phyloP scores from a whole-genome alignment of 2,888 invertebrate genomes.

The Bombylius major region DNA sequence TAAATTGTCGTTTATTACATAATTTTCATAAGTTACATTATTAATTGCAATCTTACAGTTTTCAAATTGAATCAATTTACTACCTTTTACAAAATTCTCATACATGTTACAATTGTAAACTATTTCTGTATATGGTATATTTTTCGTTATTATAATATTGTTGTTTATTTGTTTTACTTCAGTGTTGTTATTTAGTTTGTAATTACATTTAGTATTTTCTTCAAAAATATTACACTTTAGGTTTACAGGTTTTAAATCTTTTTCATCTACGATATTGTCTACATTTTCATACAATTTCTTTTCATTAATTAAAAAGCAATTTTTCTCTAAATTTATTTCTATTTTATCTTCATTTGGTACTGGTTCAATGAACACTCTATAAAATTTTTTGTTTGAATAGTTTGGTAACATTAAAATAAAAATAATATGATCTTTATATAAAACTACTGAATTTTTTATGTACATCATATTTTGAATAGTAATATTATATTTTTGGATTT shows the following conservation, averaged over 20 bases:
- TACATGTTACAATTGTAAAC: background rate
- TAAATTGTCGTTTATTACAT: no score
- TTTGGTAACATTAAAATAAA: constrained; percentile 4
- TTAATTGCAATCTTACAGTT: background rate
- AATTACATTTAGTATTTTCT: background rate
- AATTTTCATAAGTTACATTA: no score
- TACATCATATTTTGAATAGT: background rate
- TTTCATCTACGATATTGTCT: background rate
- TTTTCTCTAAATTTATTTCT: no score
- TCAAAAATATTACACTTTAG: no score
- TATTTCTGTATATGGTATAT: background rate
- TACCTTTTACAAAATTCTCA: background rate
- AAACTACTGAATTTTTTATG: constrained; percentile 4
- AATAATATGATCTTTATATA: constrained; percentile 3
- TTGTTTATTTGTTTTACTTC: background rate
- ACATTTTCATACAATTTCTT: background rate
- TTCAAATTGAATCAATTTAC: background rate
- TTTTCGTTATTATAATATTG: background rate
- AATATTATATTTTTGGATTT: constrained; percentile 1
- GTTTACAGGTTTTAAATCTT: background rate
- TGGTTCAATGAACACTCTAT: no score
- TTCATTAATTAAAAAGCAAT: no score
- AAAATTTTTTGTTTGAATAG: no score
- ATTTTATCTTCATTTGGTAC: no score
- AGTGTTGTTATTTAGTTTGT: background rate